Base-by-base conservation (phyloP, 2,888 invertebrate species). In the Sinotaia quadrata region DNA sequence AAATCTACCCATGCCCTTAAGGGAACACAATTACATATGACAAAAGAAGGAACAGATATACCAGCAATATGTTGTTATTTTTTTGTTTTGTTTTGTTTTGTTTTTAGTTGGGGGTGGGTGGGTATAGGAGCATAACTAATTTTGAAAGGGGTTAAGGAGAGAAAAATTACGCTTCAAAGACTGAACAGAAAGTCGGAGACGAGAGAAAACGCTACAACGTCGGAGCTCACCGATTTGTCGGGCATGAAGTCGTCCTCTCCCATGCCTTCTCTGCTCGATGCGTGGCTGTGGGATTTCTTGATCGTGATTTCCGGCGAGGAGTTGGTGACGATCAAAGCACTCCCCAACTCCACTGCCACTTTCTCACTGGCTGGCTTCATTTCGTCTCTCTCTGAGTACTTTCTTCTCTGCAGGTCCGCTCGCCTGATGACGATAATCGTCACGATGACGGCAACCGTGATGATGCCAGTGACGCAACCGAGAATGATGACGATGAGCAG, bases 401-500 rank as follows among this genome's bases (percentile, higher is more conserved):
- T 75, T 60, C 74, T 61, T 31, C 69, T 51, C 54, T 67, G 72
- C n/a, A 57, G 41, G 60, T 75, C 75, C 4, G 74, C 68, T 3
- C 72, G 68, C 51, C 73, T 54, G n/a, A 75, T 75, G 56, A 74
- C 67, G 21, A 71, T 67, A 47, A 76, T 76, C 29, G 76, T 76
- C 61, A 76, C 71, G 58, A 74, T 74, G 52, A 76, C 74, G 31
- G 74, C 74, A 27, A 76, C 73, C 10, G 76, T 74, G 52, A 76
- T 71, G 58, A 74, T 56, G 27, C 74, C 74, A 4, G 76, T 76
- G 41, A 76, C 66, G 41, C 67, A 71, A 37, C 74, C 74, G 37
- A 74, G 57, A 49, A 76, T 73, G 66, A 74, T 72, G 49, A 76
- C 74, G 36, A 74, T 73, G 44, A 74, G 54, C 18, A 74, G 68